These are phyloP conservation scores for Cecidostiba fungosa DNA, from an alignment of 2,888 invertebrate species.

Conservation along the genomic window DNA sequence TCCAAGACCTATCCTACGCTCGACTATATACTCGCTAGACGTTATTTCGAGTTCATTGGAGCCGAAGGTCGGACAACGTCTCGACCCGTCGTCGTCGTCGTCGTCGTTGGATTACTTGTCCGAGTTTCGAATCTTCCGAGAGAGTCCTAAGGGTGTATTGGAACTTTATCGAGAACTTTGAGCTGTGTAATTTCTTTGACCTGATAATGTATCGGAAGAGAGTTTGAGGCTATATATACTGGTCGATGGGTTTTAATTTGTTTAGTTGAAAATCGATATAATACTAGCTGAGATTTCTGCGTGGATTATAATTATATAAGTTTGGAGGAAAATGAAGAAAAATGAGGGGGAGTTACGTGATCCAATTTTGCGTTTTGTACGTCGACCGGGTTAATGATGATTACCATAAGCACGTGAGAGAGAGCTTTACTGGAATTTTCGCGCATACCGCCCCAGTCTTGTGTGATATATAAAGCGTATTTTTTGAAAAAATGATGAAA, in stretches of 20 bases:
- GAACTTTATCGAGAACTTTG: neutral
- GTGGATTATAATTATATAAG: too few species aligned
- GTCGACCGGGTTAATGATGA: slow-evolving; percentile 24
- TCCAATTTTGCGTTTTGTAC: slow-evolving; percentile 23
- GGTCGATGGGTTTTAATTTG: too few species aligned
- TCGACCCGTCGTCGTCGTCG: neutral
- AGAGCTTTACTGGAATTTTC: slow-evolving; percentile 19
- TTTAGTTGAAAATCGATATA: too few species aligned
- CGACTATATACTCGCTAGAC: slow-evolving; percentile 33
- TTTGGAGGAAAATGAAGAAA: neutral
- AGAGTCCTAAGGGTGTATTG: neutral
- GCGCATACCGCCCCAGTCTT: neutral
- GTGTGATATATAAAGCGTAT: too few species aligned
- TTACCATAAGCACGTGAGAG: slow-evolving; percentile 40
- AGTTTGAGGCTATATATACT: too few species aligned
- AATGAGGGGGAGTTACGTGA: slow-evolving; percentile 1
- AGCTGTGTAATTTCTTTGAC: neutral
- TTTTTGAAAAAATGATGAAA: too few species aligned
- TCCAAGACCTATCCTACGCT: slow-evolving; percentile 75
- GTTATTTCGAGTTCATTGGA: slow-evolving; percentile 70
- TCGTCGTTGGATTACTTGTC: slow-evolving; percentile 3
- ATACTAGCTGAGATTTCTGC: too few species aligned
- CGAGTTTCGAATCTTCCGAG: slow-evolving; percentile 34
- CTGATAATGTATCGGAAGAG: too few species aligned
- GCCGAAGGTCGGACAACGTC: slow-evolving; percentile 66